Conservation (phyloP, 2,113 vertebrate species). For the Sciurus niger region DNA sequence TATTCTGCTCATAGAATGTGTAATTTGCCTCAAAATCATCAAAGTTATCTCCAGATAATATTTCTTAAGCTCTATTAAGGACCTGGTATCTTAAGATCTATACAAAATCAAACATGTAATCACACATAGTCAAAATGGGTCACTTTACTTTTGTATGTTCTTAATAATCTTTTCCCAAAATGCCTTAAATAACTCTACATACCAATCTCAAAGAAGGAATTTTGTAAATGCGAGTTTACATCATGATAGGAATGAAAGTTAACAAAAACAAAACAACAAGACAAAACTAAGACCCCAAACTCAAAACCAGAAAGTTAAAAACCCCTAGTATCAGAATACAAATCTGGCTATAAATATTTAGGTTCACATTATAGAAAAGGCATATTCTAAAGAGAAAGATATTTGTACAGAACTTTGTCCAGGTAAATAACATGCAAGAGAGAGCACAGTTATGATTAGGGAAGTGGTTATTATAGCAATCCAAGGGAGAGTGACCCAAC, state of each 20-base stretch:
- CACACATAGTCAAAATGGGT: conserved; percentile 58
- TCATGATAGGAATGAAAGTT: conserved; percentile 61
- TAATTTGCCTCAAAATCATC: conserved; percentile 79
- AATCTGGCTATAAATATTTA: conserved; percentile 1
- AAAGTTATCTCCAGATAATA: conserved; percentile 70
- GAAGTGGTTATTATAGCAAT: background rate
- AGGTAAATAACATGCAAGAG: background rate
- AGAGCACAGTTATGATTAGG: background rate
- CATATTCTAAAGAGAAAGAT: conserved; percentile 2
- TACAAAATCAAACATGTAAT: conserved; percentile 67
- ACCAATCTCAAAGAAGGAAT: background rate
- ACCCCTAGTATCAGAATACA: background rate
- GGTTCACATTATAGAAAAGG: background rate
- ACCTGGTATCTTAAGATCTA: conserved; percentile 53
- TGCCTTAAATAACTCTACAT: conserved; percentile 65
- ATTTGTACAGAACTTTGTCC: conserved; percentile 45
- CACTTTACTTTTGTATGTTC: conserved; percentile 41
- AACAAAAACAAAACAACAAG: background rate
- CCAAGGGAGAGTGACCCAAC: background rate
- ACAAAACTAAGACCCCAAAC: background rate
- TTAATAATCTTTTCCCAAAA: conserved; percentile 51
- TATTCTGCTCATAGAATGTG: conserved; percentile 71
- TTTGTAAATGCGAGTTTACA: conserved; percentile 46
- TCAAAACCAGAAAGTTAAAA: conserved; percentile 9
- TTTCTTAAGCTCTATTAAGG: conserved; percentile 72